Conservation (phyloP, 1,140 invertebrate genomes). For the Marisa cornuarietis region DNA sequence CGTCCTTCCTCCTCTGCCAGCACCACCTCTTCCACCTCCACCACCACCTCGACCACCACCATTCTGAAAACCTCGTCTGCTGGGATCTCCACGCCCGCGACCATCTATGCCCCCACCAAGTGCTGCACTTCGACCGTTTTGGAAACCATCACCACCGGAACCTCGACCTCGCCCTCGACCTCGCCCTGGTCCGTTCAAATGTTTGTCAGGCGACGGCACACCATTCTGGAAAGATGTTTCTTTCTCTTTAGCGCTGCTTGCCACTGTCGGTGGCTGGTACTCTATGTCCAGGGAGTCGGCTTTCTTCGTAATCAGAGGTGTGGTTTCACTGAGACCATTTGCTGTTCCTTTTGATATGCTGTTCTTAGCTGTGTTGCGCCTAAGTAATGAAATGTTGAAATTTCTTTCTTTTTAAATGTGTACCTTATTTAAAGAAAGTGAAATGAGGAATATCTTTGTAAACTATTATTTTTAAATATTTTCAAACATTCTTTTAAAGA, state of each 20-base stretch:
- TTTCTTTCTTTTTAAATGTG: too few species aligned
- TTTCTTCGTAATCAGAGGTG: background rate
- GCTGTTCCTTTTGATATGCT: background rate
- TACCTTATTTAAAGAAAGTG: too few species aligned
- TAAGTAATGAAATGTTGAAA: too few species aligned
- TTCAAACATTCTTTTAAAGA: too few species aligned
- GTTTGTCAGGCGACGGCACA: background rate
- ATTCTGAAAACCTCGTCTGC: background rate
- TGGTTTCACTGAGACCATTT: background rate
- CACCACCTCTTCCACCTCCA: background rate
- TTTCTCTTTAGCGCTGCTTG: background rate
- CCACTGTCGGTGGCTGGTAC: background rate
- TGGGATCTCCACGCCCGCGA: background rate
- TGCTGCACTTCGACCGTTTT: background rate
- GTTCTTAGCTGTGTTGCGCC: background rate
- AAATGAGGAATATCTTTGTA: too few species aligned
- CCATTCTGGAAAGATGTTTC: background rate
- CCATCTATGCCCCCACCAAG: background rate
- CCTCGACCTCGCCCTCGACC: background rate
- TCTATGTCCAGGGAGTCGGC: background rate
- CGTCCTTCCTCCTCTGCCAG: background rate
- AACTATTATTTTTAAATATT: too few species aligned
- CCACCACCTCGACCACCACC: slow-evolving; percentile 80
- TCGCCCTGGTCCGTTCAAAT: background rate
- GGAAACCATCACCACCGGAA: background rate